Conservation (phyloP, 2,113 vertebrate species). For the Neodon shergylaensis region DNA sequence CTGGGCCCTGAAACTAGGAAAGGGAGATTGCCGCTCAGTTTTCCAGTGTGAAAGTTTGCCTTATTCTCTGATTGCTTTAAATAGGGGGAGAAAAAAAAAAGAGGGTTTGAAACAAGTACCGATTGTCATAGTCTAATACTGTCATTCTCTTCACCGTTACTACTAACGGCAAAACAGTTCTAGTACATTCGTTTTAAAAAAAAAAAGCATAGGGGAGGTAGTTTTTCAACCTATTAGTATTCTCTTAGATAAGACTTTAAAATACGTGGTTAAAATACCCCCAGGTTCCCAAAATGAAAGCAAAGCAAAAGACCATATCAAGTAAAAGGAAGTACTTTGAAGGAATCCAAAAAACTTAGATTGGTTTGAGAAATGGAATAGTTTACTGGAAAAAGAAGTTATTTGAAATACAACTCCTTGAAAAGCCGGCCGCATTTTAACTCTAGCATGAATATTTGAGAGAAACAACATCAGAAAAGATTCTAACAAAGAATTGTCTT, state of each 20-base stretch:
- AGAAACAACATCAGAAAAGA: constrained; percentile 2
- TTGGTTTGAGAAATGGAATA: not conserved
- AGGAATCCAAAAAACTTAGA: not conserved
- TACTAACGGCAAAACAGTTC: not conserved
- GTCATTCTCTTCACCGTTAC: not conserved
- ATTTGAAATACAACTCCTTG: not conserved
- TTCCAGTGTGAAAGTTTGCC: constrained; percentile 1
- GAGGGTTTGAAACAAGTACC: not conserved
- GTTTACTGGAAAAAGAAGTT: constrained; percentile 24
- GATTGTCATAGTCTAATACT: not conserved
- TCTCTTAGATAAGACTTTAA: not conserved
- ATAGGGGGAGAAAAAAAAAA: not conserved
- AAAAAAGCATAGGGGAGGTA: not conserved
- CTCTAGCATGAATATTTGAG: not conserved
- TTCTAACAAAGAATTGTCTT: not conserved
- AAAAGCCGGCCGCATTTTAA: constrained; percentile 34
- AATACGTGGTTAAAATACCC: not conserved
- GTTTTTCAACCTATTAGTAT: not conserved
- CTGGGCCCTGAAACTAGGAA: not conserved
- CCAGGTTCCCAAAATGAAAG: constrained; percentile 42
- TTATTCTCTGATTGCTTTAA: not conserved
- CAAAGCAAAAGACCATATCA: not conserved
- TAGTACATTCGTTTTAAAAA: not conserved
- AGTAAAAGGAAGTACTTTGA: not conserved
- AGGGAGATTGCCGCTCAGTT: not conserved